phyloP scores from a whole-genome alignment of 2,113 vertebrate genomes.

The Tyto alba region DNA sequence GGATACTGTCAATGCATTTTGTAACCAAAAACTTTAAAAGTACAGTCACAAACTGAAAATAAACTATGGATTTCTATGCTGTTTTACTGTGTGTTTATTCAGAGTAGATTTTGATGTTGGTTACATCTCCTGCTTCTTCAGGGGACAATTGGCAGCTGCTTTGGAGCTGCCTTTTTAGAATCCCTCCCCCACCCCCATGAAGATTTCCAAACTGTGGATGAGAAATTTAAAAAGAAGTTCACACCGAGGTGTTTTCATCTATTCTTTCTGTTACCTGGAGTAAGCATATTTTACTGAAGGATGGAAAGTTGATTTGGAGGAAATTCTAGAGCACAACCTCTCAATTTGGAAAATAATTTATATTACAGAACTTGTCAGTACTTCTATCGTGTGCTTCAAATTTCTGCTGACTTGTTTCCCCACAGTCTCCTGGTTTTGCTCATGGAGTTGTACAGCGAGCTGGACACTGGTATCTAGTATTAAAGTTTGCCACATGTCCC shows the following conservation, averaged over 20 bases:
- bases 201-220: neutral
- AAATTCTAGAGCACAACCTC: neutral
- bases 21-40: neutral
- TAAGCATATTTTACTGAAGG: neutral
- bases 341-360: neutral
- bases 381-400: neutral
- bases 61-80: fast-evolving
- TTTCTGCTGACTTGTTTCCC: neutral
- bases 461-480: neutral
- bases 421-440: neutral
- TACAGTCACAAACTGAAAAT: neutral
- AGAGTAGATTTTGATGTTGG: neutral
- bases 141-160: neutral
- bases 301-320: neutral
- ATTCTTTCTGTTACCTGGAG: neutral
- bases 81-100: neutral
- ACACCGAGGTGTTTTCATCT: neutral
- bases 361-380: neutral
- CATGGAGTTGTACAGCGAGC: neutral
- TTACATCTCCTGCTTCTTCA: neutral
- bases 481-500: neutral
- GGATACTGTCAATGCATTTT: neutral
- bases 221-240: neutral
- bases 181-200: neutral
- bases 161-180: neutral